Conservation (phyloP, 1,140 invertebrate genomes). For the Sarcophaga bullata region DNA sequence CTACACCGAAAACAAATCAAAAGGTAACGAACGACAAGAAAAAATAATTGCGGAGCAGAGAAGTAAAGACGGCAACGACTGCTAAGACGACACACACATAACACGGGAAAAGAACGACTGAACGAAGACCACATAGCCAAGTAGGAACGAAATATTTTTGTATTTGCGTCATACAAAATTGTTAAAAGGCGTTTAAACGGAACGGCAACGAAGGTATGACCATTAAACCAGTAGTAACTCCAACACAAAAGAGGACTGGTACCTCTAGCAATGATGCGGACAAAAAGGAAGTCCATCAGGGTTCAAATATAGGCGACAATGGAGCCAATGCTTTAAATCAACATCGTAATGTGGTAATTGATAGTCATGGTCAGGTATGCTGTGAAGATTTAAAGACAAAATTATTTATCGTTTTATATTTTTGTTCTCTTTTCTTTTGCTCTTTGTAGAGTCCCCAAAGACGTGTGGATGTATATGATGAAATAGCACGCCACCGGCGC, state of each 20-base stretch:
- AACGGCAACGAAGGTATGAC: constrained; percentile 37
- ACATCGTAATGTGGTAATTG: constrained; percentile 36
- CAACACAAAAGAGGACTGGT: constrained; percentile 38
- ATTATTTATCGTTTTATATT: constrained; percentile 23
- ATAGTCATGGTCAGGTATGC: constrained; percentile 39
- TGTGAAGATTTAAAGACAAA: neutral
- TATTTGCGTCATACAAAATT: constrained; percentile 25
- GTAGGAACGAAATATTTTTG: neutral
- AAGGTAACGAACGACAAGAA: neutral
- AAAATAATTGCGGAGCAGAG: neutral
- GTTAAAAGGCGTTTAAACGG: neutral
- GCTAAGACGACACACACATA: too few relatives aligned
- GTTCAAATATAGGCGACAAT: constrained; percentile 24
- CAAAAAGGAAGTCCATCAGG: constrained; percentile 25
- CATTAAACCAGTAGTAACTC: constrained; percentile 43
- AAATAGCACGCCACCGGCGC: constrained; percentile 59
- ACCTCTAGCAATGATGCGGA: constrained; percentile 6
- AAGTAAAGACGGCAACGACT: neutral
- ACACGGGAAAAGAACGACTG: too few relatives aligned
- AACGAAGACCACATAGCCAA: neutral
- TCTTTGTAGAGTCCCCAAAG: constrained; percentile 59
- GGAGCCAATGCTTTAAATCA: neutral
- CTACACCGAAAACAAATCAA: too few relatives aligned
- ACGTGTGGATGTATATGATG: constrained; percentile 60
- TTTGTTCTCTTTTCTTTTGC: neutral